Evolutionary conservation across 2,113 vertebrate species (phyloP).

Genomic region (Eurypyga helias): DNA sequence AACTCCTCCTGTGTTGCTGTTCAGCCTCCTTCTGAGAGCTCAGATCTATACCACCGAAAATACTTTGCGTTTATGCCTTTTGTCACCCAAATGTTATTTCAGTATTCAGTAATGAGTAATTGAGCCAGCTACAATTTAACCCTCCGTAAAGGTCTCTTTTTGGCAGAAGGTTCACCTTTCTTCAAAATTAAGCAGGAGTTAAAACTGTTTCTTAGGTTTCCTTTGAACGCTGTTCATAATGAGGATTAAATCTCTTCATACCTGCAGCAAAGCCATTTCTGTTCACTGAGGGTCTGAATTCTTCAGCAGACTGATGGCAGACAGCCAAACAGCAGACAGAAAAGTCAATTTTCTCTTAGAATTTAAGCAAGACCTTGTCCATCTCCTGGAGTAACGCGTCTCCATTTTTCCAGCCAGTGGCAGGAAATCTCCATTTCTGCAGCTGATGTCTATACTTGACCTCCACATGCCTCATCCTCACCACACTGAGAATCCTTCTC

Average conservation of each 20-base stretch:
- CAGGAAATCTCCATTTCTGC: conserved; percentile 17
- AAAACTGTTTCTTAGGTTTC: not conserved
- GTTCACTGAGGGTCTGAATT: not conserved
- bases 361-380: conserved; percentile 14
- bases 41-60: not conserved
- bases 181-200: not conserved
- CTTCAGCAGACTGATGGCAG: conserved; percentile 19
- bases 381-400: conserved; percentile 14
- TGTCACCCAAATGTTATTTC: not conserved
- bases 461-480: not conserved
- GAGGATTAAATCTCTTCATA: not conserved
- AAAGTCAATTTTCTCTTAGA: conserved; percentile 36
- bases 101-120: too few relatives aligned
- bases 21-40: not conserved
- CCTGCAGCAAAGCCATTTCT: conserved; percentile 10
- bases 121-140: not conserved
- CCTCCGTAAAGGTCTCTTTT: conserved; percentile 39
- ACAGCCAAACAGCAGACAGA: not conserved
- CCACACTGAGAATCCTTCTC: not conserved
- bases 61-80: not conserved
- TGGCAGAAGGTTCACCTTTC: not conserved
- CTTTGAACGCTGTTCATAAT: not conserved
- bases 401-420: not conserved
- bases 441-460: not conserved
- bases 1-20: not conserved